phyloP scores from a whole-genome alignment of 2,888 invertebrate species.

The Epistrophe grossulariae region DNA sequence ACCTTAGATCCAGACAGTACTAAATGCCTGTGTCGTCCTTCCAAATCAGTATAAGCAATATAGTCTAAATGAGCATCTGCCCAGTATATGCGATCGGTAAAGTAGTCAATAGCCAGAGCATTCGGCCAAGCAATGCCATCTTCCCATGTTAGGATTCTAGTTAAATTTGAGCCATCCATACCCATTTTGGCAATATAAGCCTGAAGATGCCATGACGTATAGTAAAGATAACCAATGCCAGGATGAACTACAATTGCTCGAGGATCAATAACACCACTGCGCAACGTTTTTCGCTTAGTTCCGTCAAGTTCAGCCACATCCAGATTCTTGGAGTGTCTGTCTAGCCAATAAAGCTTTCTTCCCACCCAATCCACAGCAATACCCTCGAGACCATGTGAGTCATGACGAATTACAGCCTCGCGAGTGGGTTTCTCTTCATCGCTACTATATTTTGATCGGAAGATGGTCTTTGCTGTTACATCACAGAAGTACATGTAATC shows the following conservation, averaged over 20 bases:
- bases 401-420: slow-evolving; percentile 95
- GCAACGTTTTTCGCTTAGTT: slow-evolving; percentile 93
- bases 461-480: slow-evolving; percentile 97
- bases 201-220: slow-evolving; percentile 97
- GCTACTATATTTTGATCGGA: slow-evolving; percentile 87
- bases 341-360: slow-evolving; percentile 98
- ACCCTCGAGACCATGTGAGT: slow-evolving; percentile 98
- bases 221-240: slow-evolving; percentile 96
- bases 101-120: slow-evolving; percentile 97
- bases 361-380: slow-evolving; percentile 98
- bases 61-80: slow-evolving; percentile 99
- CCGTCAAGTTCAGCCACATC: slow-evolving; percentile 98
- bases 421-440: slow-evolving; percentile 87
- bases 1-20: slow-evolving; percentile 92
- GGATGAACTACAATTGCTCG: slow-evolving; percentile 98
- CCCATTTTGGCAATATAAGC: slow-evolving; percentile 98
- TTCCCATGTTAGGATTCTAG: slow-evolving; percentile 94
- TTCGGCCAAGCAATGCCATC: slow-evolving; percentile 99
- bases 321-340: slow-evolving; percentile 96
- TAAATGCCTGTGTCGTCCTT: slow-evolving; percentile 93
- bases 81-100: slow-evolving; percentile 97
- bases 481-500: slow-evolving; percentile 97
- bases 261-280: slow-evolving; percentile 95
- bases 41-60: slow-evolving; percentile 96
- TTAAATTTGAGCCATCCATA: slow-evolving; percentile 97